phyloP scores from a whole-genome alignment of 2,797 vertebrate species.

The Triplophysa bombifrons region DNA sequence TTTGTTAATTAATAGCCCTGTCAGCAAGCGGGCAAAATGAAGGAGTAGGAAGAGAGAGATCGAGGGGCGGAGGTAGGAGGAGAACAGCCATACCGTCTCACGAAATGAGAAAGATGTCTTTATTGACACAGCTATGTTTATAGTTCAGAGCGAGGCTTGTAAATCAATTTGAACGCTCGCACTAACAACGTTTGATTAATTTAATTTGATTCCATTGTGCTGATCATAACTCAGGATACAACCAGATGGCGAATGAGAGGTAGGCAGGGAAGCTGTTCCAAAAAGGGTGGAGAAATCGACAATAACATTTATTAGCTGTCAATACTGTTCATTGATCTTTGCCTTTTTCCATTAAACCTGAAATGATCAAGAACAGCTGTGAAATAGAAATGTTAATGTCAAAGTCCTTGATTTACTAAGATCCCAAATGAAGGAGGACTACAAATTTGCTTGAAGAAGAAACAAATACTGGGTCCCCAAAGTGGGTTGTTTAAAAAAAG shows the following conservation, averaged over 20 bases:
- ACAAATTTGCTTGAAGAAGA: neutral
- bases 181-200: constrained; percentile 63
- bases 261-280: constrained; percentile 7
- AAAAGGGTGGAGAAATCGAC: constrained; percentile 7
- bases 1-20: constrained; percentile 67
- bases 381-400: constrained; percentile 5
- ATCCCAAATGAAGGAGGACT: neutral
- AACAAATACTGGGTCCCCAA: too few relatives aligned
- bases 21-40: constrained; percentile 59
- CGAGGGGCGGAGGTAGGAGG: constrained; percentile 39
- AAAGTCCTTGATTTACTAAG: constrained; percentile 12
- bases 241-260: constrained; percentile 45
- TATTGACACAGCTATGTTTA: constrained; percentile 49
- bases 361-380: constrained; percentile 13
- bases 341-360: constrained; percentile 20
- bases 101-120: constrained; percentile 44
- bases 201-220: constrained; percentile 61
- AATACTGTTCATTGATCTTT: constrained; percentile 5
- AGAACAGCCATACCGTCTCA: neutral
- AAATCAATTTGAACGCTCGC: constrained; percentile 63
- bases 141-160: constrained; percentile 51
- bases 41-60: constrained; percentile 15
- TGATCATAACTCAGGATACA: constrained; percentile 51
- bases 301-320: constrained; percentile 27
- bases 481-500: neutral